These are phyloP conservation scores for Sylvilagus bachmani DNA, from an alignment of 2,113 vertebrate species.

Conservation along the genomic window DNA sequence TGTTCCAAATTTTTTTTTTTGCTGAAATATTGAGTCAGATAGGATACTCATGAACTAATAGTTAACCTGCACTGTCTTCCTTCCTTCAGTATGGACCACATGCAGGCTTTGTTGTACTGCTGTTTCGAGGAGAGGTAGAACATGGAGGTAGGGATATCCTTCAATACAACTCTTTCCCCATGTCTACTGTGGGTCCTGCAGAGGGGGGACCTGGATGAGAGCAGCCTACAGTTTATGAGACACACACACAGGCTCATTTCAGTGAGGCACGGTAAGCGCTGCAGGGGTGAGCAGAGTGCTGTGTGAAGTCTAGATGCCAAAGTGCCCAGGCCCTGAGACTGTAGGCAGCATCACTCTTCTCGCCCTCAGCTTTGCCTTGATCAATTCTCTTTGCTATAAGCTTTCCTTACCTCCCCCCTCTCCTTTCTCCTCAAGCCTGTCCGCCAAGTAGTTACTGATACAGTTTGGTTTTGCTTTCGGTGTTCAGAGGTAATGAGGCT, in stretches of 20 bases:
- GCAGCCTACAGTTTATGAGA: neutral
- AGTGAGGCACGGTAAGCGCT: neutral
- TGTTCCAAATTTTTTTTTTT: constrained; percentile 25
- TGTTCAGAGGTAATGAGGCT: neutral
- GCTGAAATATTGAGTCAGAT: neutral
- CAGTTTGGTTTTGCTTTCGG: neutral
- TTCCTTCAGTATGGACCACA: neutral
- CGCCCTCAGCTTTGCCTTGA: neutral
- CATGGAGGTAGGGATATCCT: too few species aligned
- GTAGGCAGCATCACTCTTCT: neutral
- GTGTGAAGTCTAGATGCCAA: neutral
- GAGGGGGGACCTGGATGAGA: neutral
- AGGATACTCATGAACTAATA: neutral
- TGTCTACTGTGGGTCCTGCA: neutral
- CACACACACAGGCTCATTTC: neutral
- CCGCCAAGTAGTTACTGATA: neutral
- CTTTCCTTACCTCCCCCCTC: neutral
- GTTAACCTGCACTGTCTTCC: neutral
- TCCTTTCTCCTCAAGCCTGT: neutral
- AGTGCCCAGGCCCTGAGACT: neutral
- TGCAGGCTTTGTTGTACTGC: neutral
- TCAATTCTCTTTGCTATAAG: neutral
- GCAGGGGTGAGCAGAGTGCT: neutral
- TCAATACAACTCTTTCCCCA: neutral
- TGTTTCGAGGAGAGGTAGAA: neutral